Evolutionary conservation across 2,797 vertebrate genomes (phyloP), one percentile per base, ranked within the genome.

Genomic region (Fistularia tabacaria): DNA sequence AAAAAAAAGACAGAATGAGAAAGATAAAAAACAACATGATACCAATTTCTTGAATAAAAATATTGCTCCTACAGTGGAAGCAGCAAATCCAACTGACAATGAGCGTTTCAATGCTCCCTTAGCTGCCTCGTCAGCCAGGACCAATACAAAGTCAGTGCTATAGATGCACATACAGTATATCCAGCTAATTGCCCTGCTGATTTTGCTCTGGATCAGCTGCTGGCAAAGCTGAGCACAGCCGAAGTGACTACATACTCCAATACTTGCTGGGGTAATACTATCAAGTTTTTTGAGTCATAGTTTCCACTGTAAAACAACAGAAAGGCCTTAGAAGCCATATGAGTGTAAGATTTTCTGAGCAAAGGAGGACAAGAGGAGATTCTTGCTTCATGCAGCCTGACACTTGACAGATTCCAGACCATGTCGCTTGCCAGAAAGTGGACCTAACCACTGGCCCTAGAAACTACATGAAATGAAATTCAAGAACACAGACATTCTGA

Each of bases 401-500:
- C 8, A 13, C 71, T 71, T 86, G 85, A 90, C 85, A 82, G 64
- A 85, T 71, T 84, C 81, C 87, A 90, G 85, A 79, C 80, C 79
- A 71, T 71, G 79, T 59, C 66, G 70, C 72, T 66, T 1, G 62
- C 77, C 81, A 80, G 66, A 71, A 82, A 80, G 78, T 79, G 62
- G 46, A 68, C 66, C 80, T 62, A 63, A 49, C 66, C 62, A 79
- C 75, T 68, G 68, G 64, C 59, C 54, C 73, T 58, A 49, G 46
- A 75, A 86, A 83, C 69, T 74, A 63, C 73, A 69, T 43, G 46
- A 54, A 77, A 77, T 72, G 61, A 87, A 85, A 84, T 69, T 64
- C 51, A 77, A 89, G 81, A 81, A 74, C 58, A 53, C 79, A 86
- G 77, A 77, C 64, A 46, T 73, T 77, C 76, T 76, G 36, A 62